Conservation (phyloP, 2,888 invertebrate genomes). For the Melanophora roralis region DNA sequence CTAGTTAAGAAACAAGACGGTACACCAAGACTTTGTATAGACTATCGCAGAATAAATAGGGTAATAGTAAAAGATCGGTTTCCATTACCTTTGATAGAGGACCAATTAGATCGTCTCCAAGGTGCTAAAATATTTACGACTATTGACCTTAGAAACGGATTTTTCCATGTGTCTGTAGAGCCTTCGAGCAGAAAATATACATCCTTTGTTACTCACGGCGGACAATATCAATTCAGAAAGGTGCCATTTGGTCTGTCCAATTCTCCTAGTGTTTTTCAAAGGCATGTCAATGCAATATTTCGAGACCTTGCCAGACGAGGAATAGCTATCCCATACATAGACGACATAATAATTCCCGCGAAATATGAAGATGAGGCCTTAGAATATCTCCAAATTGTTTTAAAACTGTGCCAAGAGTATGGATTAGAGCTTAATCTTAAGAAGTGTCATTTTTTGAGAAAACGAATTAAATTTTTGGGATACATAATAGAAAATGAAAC, state of each 20-base stretch:
- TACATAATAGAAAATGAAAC: conserved; percentile 55
- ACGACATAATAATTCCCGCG: conserved; percentile 66
- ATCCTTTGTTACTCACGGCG: neutral
- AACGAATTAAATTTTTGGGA: conserved; percentile 52
- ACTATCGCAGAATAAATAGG: conserved; percentile 49
- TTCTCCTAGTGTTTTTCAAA: neutral
- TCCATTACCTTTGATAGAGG: conserved; percentile 53
- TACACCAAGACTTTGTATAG: conserved; percentile 44
- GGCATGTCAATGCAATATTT: no score
- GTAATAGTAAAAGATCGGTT: conserved; percentile 46
- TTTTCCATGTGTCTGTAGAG: conserved; percentile 51
- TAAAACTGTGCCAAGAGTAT: conserved; percentile 32
- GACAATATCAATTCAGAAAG: neutral
- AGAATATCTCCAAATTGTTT: conserved; percentile 45
- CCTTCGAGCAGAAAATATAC: neutral
- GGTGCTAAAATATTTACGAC: conserved; percentile 47
- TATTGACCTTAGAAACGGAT: conserved; percentile 51
- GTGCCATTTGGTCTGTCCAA: neutral
- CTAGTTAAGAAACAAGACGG: conserved; percentile 65
- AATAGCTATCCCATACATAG: conserved; percentile 62
- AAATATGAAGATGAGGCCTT: conserved; percentile 48
- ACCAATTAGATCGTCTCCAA: conserved; percentile 49
- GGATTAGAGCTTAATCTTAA: no score
- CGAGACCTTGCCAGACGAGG: neutral
- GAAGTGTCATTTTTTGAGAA: conserved; percentile 60